Percentiles rank a stretch among this genome's conserved stretches.
Evolutionary conservation across 2,113 vertebrate species (phyloP).

Genomic region (Trematomus loennbergii): DNA sequence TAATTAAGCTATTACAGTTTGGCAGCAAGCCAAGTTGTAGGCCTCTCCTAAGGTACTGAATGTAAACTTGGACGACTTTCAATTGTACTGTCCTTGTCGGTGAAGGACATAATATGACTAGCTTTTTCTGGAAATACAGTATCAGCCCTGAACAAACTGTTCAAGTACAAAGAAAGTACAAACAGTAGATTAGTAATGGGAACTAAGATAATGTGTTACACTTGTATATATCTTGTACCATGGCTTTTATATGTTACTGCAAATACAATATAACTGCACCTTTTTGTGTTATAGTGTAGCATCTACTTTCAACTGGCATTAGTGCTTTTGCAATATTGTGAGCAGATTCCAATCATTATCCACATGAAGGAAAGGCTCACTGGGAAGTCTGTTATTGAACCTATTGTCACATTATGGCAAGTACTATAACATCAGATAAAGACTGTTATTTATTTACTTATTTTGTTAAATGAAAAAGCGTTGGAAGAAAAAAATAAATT

Average conservation of each 20-base stretch:
- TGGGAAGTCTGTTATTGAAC: neutral
- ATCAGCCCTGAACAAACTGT: conserved; percentile 6
- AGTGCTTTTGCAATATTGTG: neutral
- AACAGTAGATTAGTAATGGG: neutral
- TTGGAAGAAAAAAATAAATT: neutral
- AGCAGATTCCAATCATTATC: neutral
- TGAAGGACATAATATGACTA: conserved; percentile 15
- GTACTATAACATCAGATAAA: neutral
- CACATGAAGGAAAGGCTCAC: neutral
- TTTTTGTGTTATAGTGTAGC: neutral
- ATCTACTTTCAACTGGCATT: neutral
- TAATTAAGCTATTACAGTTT: conserved; percentile 43
- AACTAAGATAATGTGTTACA: neutral
- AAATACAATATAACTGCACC: neutral
- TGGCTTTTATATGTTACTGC: neutral
- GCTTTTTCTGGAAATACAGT: conserved; percentile 38
- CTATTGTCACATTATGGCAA: neutral
- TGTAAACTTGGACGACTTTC: conserved; percentile 55
- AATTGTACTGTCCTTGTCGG: conserved; percentile 41
- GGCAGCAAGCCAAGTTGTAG: conserved; percentile 25
- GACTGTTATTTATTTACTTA: no score
- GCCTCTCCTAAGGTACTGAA: conserved; percentile 37
- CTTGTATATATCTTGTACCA: neutral
- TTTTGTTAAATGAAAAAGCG: neutral
- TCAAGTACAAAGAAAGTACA: neutral